These are phyloP conservation scores for Philereme vetulata DNA, from an alignment of 2,888 invertebrate genomes.

Conservation along the genomic window DNA sequence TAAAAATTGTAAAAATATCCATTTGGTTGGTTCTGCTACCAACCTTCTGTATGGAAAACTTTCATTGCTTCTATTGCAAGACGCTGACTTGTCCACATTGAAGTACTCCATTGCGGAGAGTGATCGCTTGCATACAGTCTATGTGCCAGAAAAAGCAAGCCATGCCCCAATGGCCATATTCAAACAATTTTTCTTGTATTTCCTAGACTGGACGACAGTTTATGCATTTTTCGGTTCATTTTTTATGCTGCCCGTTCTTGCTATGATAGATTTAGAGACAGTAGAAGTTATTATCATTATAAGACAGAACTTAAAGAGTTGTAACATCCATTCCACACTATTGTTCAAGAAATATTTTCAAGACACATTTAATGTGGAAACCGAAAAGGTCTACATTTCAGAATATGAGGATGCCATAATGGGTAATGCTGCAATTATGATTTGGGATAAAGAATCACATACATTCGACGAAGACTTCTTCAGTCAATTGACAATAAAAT, in stretches of 20 bases:
- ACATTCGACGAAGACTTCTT: slow-evolving; percentile 61
- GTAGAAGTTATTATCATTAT: slow-evolving; percentile 57
- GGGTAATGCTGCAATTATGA: slow-evolving; percentile 55
- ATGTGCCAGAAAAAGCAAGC: slow-evolving; percentile 31
- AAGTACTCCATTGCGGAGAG: slow-evolving; percentile 53
- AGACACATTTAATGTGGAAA: slow-evolving; percentile 48
- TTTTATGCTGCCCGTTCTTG: slow-evolving; percentile 41
- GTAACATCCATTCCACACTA: slow-evolving; percentile 49
- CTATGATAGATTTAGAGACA: slow-evolving; percentile 40
- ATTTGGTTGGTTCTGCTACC: slow-evolving; percentile 59
- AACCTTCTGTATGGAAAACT: slow-evolving; percentile 54
- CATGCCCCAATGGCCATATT: slow-evolving; percentile 36
- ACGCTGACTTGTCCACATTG: slow-evolving; percentile 51
- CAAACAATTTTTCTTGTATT: slow-evolving; percentile 46
- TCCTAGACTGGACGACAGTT: slow-evolving; percentile 49
- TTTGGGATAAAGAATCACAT: slow-evolving; percentile 59
- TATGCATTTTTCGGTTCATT: slow-evolving; percentile 40
- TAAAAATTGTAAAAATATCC: slow-evolving; percentile 58
- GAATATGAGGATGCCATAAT: slow-evolving; percentile 37
- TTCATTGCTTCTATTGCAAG: slow-evolving; percentile 47
- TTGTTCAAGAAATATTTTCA: slow-evolving; percentile 53
- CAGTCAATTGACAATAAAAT: slow-evolving; percentile 44
- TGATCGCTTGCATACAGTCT: slow-evolving; percentile 38
- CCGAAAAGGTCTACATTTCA: slow-evolving; percentile 38
- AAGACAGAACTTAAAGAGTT: slow-evolving; percentile 35